Evolutionary conservation across 1,140 invertebrate species (phyloP).

Genomic region (Eumaeus atala): DNA sequence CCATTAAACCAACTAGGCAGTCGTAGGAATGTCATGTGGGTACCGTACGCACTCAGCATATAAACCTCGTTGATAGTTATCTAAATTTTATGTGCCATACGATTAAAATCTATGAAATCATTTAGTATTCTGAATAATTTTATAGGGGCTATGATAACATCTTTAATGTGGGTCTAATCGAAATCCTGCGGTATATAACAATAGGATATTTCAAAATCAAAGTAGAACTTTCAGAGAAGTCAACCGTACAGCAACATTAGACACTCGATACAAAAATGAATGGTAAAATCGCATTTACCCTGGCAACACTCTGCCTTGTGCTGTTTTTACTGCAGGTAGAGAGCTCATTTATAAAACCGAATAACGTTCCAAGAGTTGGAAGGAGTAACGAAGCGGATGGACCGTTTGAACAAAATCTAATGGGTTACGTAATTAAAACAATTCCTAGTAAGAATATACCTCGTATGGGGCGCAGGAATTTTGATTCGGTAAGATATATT

Average conservation of each 20-base stretch:
- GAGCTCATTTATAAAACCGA: slow-evolving; percentile 60
- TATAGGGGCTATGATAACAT: slow-evolving; percentile 30
- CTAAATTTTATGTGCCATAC: background rate
- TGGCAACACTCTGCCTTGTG: slow-evolving; percentile 44
- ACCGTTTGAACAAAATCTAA: slow-evolving; percentile 45
- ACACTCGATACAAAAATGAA: slow-evolving; percentile 37
- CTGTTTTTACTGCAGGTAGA: slow-evolving; percentile 38
- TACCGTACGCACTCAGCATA: background rate
- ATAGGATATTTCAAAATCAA: background rate
- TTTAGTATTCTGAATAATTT: slow-evolving; percentile 5
- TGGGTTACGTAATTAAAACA: slow-evolving; percentile 66
- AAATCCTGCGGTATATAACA: slow-evolving; percentile 39
- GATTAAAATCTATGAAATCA: slow-evolving; percentile 18
- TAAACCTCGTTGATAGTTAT: background rate
- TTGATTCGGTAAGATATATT: slow-evolving; percentile 48
- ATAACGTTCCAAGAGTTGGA: slow-evolving; percentile 63
- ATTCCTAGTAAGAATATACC: slow-evolving; percentile 61
- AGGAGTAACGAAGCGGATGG: slow-evolving; percentile 57
- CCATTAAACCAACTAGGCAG: no score
- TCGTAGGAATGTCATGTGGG: no score
- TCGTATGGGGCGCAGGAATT: slow-evolving; percentile 61
- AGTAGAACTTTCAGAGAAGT: background rate
- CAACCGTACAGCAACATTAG: slow-evolving; percentile 13
- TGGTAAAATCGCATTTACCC: slow-evolving; percentile 31
- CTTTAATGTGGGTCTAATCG: slow-evolving; percentile 43